phyloP scores from a whole-genome alignment of 2,888 invertebrate genomes.

The Achlya flavicornis region DNA sequence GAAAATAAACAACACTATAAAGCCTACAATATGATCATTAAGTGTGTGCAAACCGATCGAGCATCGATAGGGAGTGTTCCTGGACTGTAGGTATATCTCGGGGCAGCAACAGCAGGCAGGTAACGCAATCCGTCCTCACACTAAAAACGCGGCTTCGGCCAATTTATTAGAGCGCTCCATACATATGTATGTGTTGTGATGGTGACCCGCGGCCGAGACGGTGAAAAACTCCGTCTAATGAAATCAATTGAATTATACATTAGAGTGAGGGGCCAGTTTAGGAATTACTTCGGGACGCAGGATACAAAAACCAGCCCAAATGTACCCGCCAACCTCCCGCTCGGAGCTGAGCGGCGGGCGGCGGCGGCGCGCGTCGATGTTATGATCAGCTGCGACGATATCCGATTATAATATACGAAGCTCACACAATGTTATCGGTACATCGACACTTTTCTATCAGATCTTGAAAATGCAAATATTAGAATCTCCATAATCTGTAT shows the following conservation, averaged over 20 bases:
- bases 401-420: background rate
- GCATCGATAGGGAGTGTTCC: background rate
- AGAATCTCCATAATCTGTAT: background rate
- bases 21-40: too few species aligned
- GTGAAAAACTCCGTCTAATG: conserved; percentile 73
- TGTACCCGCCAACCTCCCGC: background rate
- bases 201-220: conserved; percentile 50
- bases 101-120: conserved; percentile 1
- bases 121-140: conserved; percentile 17
- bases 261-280: conserved; percentile 62
- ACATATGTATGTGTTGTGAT: conserved; percentile 71
- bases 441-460: background rate
- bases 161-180: conserved; percentile 73
- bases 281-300: conserved; percentile 52
- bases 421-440: conserved; percentile 1
- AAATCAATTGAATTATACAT: conserved; percentile 79
- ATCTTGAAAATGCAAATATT: background rate
- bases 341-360: conserved; percentile 28
- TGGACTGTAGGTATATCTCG: background rate
- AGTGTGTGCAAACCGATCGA: background rate
- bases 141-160: conserved; percentile 48
- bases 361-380: background rate
- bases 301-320: conserved; percentile 44
- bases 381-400: background rate
- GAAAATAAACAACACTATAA: too few species aligned